These are phyloP conservation scores for Oncorhynchus gorbuscha DNA, from an alignment of 2,113 vertebrate species.

Conservation along the genomic window DNA sequence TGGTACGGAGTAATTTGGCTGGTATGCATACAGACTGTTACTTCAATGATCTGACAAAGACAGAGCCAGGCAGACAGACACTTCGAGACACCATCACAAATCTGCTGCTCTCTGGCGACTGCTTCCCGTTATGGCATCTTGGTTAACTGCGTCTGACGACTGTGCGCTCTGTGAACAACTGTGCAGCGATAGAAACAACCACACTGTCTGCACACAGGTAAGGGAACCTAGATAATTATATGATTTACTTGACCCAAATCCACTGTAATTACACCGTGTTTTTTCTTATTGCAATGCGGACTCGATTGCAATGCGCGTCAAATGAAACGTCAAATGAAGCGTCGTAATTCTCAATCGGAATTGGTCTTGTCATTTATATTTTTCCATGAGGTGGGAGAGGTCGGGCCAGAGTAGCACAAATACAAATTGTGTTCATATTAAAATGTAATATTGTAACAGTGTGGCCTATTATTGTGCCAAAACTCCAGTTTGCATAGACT, in stretches of 20 bases:
- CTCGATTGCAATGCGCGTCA: neutral
- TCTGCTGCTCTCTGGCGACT: constrained; percentile 60
- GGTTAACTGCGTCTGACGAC: constrained; percentile 50
- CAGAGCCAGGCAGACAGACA: neutral
- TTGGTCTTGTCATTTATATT: constrained; percentile 51
- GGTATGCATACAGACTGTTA: too few species aligned
- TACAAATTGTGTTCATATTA: constrained; percentile 32
- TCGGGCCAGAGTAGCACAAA: constrained; percentile 58
- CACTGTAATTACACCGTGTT: neutral
- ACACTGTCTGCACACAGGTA: constrained; percentile 73
- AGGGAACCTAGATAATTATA: constrained; percentile 38
- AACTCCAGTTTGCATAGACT: neutral
- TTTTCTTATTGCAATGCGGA: neutral
- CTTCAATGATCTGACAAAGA: too few species aligned
- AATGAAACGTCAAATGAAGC: constrained; percentile 13
- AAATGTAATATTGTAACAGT: neutral
- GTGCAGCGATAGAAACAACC: constrained; percentile 72
- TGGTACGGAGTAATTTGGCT: too few species aligned
- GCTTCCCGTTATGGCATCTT: constrained; percentile 37
- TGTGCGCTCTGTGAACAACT: constrained; percentile 66
- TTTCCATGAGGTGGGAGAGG: constrained; percentile 60
- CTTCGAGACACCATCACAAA: constrained; percentile 15
- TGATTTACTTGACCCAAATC: neutral
- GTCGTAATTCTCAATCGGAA: constrained; percentile 53
- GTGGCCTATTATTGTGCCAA: neutral